phyloP scores from a whole-genome alignment of 2,888 invertebrate genomes.

The Drymonia ruficornis region DNA sequence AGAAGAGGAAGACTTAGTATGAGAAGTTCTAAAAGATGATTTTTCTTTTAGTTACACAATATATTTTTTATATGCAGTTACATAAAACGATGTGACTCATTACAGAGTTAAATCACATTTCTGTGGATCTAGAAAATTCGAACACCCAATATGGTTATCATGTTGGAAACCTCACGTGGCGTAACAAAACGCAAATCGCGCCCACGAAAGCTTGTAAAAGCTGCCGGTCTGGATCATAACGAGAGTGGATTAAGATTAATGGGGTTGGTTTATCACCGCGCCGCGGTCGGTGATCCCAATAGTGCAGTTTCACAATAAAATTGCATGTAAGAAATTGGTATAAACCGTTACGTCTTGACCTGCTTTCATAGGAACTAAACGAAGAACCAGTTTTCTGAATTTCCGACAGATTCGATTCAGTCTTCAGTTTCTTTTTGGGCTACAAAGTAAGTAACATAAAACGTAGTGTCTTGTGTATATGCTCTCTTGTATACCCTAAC shows the following conservation, averaged over 20 bases:
- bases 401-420: background rate
- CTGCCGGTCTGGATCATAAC: conserved; percentile 3
- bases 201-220: conserved; percentile 5
- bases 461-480: too few species aligned
- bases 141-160: too few species aligned
- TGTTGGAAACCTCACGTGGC: background rate
- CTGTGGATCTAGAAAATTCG: too few species aligned
- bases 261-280: background rate
- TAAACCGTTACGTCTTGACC: conserved; percentile 1
- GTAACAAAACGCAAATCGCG: background rate
- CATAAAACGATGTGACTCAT: conserved; percentile 6
- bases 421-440: background rate
- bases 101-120: background rate
- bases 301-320: conserved; percentile 6
- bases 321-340: conserved; percentile 5
- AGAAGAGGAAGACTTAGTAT: too few species aligned
- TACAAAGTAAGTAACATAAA: too few species aligned
- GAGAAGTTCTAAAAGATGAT: too few species aligned
- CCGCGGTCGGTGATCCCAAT: background rate
- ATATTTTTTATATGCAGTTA: background rate
- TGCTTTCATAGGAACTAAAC: conserved; percentile 2
- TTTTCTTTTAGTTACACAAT: too few species aligned
- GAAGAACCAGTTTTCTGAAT: background rate
- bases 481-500: too few species aligned
- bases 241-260: conserved; percentile 4